A percentile compares a stretch with the other conserved stretches of the same genome.
Conservation (phyloP, 2,797 vertebrate species). For the Gephyroberyx darwinii region DNA sequence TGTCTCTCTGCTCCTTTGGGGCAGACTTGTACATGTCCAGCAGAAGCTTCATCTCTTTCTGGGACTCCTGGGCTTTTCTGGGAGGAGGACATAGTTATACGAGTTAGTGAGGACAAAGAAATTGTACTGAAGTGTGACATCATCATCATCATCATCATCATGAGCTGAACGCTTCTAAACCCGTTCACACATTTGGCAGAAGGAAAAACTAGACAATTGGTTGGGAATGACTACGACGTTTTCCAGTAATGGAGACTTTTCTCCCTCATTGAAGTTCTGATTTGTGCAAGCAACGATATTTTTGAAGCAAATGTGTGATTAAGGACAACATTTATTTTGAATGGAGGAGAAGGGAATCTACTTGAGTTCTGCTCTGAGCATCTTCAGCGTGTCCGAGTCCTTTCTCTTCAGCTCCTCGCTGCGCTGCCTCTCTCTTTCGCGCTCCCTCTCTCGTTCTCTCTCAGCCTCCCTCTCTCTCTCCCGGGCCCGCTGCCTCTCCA, state of each 20-base stretch:
- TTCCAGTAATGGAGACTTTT: background rate
- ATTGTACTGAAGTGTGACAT: background rate
- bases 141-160: background rate
- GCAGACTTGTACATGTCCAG: constrained; percentile 96
- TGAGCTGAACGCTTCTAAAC: background rate
- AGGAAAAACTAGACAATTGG: too few species aligned
- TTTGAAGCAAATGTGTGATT: background rate
- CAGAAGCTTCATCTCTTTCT: constrained; percentile 95
- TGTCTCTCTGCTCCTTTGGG: constrained; percentile 94
- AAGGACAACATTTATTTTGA: background rate
- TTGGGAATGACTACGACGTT: background rate
- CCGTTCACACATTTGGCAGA: background rate
- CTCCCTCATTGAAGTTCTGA: background rate
- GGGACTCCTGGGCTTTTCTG: constrained; percentile 95
- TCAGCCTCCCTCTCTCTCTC: constrained; percentile 83
- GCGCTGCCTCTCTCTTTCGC: constrained; percentile 83
- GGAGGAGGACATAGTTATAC: background rate
- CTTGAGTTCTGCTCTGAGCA: constrained; percentile 90
- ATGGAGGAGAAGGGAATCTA: constrained; percentile 57
- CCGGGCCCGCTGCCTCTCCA: constrained; percentile 83
- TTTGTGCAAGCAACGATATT: background rate
- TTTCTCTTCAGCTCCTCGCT: constrained; percentile 91
- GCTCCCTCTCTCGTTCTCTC: constrained; percentile 79
- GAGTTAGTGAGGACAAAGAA: background rate
- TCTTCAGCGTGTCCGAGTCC: constrained; percentile 90